phyloP scores from a whole-genome alignment of 2,888 invertebrate genomes.

The Pterostichus niger region DNA sequence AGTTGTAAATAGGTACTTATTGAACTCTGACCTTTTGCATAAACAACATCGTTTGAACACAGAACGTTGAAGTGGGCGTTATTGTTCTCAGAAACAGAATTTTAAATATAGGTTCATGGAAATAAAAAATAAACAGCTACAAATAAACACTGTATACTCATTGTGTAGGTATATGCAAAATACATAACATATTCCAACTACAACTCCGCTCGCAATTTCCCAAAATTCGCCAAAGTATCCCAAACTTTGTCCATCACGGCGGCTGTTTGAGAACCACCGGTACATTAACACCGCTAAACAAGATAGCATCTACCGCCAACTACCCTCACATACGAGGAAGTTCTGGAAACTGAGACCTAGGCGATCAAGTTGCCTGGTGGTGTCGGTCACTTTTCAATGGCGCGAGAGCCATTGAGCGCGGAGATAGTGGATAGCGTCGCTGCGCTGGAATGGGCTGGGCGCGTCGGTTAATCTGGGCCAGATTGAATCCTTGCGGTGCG shows the following conservation, averaged over 20 bases:
- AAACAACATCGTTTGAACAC: too few species aligned
- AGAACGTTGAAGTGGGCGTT: too few species aligned
- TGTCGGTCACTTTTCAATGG: constrained; percentile 57
- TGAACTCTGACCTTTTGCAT: background rate
- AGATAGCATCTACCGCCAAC: constrained; percentile 58
- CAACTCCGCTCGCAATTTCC: too few species aligned
- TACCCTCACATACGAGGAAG: constrained; percentile 38
- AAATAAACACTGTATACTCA: too few species aligned
- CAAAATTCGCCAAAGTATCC: background rate
- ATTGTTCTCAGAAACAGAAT: too few species aligned
- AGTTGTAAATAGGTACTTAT: constrained; percentile 1
- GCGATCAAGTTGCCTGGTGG: constrained; percentile 6
- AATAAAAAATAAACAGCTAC: too few species aligned
- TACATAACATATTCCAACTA: too few species aligned
- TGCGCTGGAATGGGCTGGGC: constrained; percentile 22
- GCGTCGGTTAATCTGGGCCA: constrained; percentile 56
- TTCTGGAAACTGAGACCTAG: constrained; percentile 24
- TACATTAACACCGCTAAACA: constrained; percentile 60
- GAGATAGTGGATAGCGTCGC: constrained; percentile 4
- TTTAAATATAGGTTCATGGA: too few species aligned
- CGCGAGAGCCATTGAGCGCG: constrained; percentile 24
- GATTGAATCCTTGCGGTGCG: constrained; percentile 62
- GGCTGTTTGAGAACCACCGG: constrained; percentile 30
- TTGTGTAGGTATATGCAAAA: too few species aligned
- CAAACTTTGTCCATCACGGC: background rate